Percentiles rank a stretch among this genome's conserved stretches.
phyloP scores from a whole-genome alignment of 2,888 invertebrate genomes.

The Cryptophagus acutangulus region DNA sequence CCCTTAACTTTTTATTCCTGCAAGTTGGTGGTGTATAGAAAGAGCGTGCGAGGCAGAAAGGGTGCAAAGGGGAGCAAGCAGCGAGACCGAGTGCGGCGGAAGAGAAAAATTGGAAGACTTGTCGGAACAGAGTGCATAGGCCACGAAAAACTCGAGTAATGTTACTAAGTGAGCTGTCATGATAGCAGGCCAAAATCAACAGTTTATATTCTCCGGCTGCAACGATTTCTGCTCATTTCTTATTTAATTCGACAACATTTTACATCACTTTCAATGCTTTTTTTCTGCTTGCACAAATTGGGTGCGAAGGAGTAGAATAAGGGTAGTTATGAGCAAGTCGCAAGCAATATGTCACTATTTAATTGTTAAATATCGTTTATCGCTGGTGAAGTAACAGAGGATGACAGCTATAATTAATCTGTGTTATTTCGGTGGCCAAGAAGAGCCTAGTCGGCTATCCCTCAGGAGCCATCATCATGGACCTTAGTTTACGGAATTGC shows the following conservation, averaged over 20 bases:
- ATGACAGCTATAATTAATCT: constrained; percentile 50
- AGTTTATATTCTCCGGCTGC: constrained; percentile 28
- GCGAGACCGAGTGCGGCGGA: constrained; percentile 23
- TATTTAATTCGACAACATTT: too few relatives aligned
- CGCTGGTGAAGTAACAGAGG: constrained; percentile 46
- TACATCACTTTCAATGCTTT: too few relatives aligned
- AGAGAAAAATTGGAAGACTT: constrained; percentile 46
- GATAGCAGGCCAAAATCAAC: constrained; percentile 35
- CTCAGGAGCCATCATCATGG: constrained; percentile 40
- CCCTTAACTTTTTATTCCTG: constrained; percentile 33
- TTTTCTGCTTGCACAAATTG: constrained; percentile 23
- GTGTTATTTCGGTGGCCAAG: constrained; percentile 47
- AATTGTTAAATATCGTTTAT: constrained; percentile 51
- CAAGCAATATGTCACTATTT: constrained; percentile 45
- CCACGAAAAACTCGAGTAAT: constrained; percentile 41
- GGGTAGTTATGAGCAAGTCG: constrained; percentile 36
- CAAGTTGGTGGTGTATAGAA: constrained; percentile 19
- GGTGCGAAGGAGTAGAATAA: constrained; percentile 27
- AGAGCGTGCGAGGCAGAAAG: constrained; percentile 14
- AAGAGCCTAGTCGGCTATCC: constrained; percentile 40
- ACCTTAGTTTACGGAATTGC: too few relatives aligned
- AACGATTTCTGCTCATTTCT: too few relatives aligned
- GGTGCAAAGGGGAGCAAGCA: constrained; percentile 14
- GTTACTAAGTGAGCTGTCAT: constrained; percentile 43
- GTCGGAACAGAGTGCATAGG: constrained; percentile 43